Evolutionary conservation across 1,140 invertebrate species (phyloP).

Genomic region (Palaemon carinicauda): DNA sequence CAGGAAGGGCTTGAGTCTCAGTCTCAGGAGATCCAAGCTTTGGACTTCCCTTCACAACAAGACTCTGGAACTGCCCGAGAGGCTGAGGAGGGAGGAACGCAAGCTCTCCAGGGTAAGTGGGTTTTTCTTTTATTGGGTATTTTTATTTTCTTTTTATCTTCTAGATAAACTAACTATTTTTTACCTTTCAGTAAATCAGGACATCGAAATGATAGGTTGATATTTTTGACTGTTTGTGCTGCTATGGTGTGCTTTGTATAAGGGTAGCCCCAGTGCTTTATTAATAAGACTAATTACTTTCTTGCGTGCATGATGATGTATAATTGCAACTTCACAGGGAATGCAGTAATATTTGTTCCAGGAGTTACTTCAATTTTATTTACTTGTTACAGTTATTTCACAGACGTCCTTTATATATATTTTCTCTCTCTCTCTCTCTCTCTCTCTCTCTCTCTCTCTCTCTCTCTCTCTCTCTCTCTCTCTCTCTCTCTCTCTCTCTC

Average conservation of each 20-base stretch:
- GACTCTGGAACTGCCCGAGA: slow-evolving; percentile 38
- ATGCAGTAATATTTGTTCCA: too few species aligned
- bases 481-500: background rate
- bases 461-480: background rate
- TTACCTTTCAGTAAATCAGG: background rate
- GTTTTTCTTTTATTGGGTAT: background rate
- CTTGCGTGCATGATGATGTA: too few species aligned
- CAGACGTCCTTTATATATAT: too few species aligned
- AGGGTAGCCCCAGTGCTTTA: too few species aligned
- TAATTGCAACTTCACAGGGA: too few species aligned
- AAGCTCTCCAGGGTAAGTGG: slow-evolving; percentile 30
- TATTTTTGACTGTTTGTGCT: too few species aligned
- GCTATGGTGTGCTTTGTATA: too few species aligned
- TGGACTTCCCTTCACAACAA: slow-evolving; percentile 38
- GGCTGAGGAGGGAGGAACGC: slow-evolving; percentile 29
- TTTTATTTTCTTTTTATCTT: background rate
- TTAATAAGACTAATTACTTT: too few species aligned
- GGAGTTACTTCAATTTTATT: too few species aligned
- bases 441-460: background rate
- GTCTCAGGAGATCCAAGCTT: slow-evolving; percentile 34
- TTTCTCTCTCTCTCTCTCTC: background rate
- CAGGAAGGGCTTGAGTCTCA: slow-evolving; percentile 30
- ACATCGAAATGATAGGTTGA: too few species aligned
- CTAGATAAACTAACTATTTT: background rate
- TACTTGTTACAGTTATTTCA: too few species aligned